Conservation (phyloP, 2,888 invertebrate species). For the Aporophyla nigra region DNA sequence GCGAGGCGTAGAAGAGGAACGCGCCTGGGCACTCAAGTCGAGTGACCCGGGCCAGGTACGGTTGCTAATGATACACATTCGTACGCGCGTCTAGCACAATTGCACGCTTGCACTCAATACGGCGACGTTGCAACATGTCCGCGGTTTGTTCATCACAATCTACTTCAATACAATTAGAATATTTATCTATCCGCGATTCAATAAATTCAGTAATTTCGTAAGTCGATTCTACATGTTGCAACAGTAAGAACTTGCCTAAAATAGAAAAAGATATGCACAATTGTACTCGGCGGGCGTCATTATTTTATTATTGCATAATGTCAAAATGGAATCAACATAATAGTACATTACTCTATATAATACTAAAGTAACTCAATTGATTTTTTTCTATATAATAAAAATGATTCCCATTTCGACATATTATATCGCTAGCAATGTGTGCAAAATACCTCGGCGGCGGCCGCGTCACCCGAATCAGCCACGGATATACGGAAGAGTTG, state of each 20-base stretch:
- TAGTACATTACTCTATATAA: slow-evolving; percentile 22
- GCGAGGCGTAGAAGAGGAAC: slow-evolving; percentile 88
- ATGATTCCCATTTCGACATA: slow-evolving; percentile 81
- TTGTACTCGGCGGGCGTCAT: slow-evolving; percentile 87
- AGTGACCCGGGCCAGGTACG: slow-evolving; percentile 96
- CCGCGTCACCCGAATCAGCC: slow-evolving; percentile 86
- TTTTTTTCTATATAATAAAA: slow-evolving; percentile 3
- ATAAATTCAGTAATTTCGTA: neutral
- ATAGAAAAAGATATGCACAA: slow-evolving; percentile 67
- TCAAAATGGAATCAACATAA: slow-evolving; percentile 78
- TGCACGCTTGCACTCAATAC: slow-evolving; percentile 66
- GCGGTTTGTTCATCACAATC: slow-evolving; percentile 26
- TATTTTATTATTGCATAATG: slow-evolving; percentile 81
- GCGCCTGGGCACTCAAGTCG: slow-evolving; percentile 94
- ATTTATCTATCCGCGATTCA: slow-evolving; percentile 6
- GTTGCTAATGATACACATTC: slow-evolving; percentile 86
- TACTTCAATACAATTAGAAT: slow-evolving; percentile 12
- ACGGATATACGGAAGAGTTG: slow-evolving; percentile 75
- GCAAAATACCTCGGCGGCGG: slow-evolving; percentile 85
- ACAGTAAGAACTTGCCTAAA: slow-evolving; percentile 49
- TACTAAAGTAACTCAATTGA: slow-evolving; percentile 20
- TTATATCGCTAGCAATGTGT: slow-evolving; percentile 89
- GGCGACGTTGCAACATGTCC: slow-evolving; percentile 61
- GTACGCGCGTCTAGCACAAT: slow-evolving; percentile 84
- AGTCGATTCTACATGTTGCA: slow-evolving; percentile 68